These are phyloP conservation scores for Balanococcus diminutus DNA, from an alignment of 2,888 invertebrate species.

Conservation along the genomic window DNA sequence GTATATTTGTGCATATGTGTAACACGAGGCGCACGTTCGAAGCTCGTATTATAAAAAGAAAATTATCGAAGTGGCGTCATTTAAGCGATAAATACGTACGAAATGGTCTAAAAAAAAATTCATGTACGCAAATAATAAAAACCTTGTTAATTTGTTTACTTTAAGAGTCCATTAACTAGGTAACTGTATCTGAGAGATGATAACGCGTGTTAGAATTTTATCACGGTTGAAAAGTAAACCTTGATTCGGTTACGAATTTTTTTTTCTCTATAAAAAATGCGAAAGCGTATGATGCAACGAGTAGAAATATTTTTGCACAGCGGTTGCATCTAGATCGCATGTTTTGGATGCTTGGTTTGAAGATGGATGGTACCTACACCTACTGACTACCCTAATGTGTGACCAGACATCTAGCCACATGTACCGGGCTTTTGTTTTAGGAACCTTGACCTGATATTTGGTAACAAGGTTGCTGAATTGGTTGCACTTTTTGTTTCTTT, in stretches of 20 bases:
- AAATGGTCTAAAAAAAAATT: constrained; percentile 15
- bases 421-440: constrained; percentile 16
- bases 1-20: background rate
- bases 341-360: background rate
- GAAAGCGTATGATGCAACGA: background rate
- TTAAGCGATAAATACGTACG: constrained; percentile 5
- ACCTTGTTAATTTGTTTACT: constrained; percentile 37
- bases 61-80: constrained; percentile 6
- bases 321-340: background rate
- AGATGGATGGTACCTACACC: too few species aligned
- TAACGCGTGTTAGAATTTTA: background rate
- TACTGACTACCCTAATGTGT: background rate
- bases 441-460: constrained; percentile 37
- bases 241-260: constrained; percentile 34
- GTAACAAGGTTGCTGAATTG: constrained; percentile 33
- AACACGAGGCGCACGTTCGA: background rate
- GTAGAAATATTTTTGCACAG: background rate
- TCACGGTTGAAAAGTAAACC: constrained; percentile 21
- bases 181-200: background rate
- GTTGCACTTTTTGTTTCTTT: background rate
- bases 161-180: constrained; percentile 32
- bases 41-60: background rate
- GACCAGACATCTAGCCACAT: background rate
- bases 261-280: background rate
- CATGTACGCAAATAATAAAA: constrained; percentile 10